These are phyloP conservation scores for Clarias macrocephalus DNA, from an alignment of 2,113 vertebrate genomes.

Conservation along the genomic window DNA sequence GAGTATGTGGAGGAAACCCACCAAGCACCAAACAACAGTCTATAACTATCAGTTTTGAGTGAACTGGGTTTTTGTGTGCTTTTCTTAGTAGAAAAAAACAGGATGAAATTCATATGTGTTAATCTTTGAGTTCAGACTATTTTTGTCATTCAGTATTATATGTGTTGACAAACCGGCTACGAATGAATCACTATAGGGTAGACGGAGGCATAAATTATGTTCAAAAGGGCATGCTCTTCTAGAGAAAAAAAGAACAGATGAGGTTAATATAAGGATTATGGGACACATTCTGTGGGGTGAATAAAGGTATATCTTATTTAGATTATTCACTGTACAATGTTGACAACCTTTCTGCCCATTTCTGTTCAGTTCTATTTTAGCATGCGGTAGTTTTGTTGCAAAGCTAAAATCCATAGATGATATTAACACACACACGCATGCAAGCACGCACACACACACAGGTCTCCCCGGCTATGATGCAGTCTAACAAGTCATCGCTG, in stretches of 20 bases:
- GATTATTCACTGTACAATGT: background rate
- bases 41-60: background rate
- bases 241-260: background rate
- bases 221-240: background rate
- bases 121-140: background rate
- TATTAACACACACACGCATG: background rate
- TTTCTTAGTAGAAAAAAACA: background rate
- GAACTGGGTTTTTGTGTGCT: background rate
- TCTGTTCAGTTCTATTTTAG: background rate
- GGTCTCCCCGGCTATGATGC: background rate
- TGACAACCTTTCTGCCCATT: background rate
- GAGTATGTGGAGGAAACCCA: no score
- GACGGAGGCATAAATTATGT: background rate
- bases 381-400: background rate
- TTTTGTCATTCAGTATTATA: background rate
- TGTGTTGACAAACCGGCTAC: slow-evolving; percentile 3
- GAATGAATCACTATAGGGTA: background rate
- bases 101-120: background rate
- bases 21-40: background rate
- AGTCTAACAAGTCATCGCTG: slow-evolving; percentile 41
- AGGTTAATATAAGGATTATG: slow-evolving; percentile 7
- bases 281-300: background rate
- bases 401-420: background rate
- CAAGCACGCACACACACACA: background rate
- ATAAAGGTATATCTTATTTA: background rate